Evolutionary conservation across 2,113 vertebrate species (phyloP), one percentile per base, ranked within the genome.

Genomic region (Brachirus orientalis): DNA sequence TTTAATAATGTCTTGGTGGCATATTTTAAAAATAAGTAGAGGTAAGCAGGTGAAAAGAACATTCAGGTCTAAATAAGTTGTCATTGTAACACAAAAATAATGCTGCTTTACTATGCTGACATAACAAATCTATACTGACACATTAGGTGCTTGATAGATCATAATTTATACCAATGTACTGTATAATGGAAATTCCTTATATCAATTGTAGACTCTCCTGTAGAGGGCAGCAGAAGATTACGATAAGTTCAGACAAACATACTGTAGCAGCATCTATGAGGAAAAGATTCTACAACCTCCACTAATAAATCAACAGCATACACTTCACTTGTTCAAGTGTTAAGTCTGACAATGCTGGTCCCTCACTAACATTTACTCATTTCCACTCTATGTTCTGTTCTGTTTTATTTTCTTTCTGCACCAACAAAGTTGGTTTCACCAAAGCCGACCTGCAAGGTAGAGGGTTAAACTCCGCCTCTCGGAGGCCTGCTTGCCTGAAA

Each of bases 391-490:
- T 88, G 80, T 76, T 89, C 46, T 83, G 63, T 86, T 87, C 12
- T 85, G 36, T 19, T 10, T 36, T n/a, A n/a, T 8, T 45, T 92
- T 92, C 63, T 88, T 89, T 93, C 92, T 91, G 84, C 87, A 89
- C 94, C 94, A 95, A 96, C 95, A 96, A 96, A 99, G 96, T 98
- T 95, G 94, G 94, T 89, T 98, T 97, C 94, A 97, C 95, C 95
- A 99, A 98, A 98, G 96, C 96, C 92, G 95, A 98, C 92, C 95
- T 98, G 83, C 95, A 98, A 98, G 96, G 96, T 98, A 97, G 95
- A 95, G 92, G 93, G 93, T 92, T 89, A 67, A 78, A 89, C 91
- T 88, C 90, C 90, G 69, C 83, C 85, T 87, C 83, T 61, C 43
- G 13, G 78, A 84, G 86, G 68, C 91, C 92, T 93, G 82, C 81